These are phyloP conservation scores for Eretmochelys imbricata DNA, from an alignment of 2,113 vertebrate genomes.

Conservation along the genomic window DNA sequence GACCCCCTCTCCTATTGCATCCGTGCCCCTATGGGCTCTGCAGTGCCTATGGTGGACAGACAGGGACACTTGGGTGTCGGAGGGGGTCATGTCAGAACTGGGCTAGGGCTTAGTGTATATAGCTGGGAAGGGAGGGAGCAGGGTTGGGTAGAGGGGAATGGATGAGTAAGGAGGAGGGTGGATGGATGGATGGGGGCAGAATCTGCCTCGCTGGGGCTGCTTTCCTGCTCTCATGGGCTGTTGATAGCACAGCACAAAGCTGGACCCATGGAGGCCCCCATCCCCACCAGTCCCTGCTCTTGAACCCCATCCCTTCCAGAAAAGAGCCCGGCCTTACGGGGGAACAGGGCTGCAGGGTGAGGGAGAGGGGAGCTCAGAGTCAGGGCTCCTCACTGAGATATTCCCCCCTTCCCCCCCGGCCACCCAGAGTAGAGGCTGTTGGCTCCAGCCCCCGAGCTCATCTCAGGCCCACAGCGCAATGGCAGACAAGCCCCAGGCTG, in stretches of 20 bases:
- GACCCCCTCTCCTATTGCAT: background rate
- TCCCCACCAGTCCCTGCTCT: background rate
- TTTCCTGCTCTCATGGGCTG: background rate
- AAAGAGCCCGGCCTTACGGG: too few species aligned
- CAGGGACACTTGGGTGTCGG: background rate
- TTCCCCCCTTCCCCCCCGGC: too few species aligned
- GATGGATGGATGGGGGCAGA: background rate
- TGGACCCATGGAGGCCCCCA: background rate
- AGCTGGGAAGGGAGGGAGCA: background rate
- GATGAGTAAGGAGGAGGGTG: background rate
- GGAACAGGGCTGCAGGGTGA: background rate
- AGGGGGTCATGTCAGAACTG: background rate
- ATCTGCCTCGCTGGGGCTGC: background rate
- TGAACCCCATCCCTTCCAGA: background rate
- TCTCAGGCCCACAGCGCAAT: background rate
- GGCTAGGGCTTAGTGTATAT: background rate
- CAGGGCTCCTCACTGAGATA: background rate
- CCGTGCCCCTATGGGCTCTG: background rate
- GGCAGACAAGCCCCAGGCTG: background rate
- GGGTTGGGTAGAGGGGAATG: background rate
- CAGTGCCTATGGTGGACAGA: background rate
- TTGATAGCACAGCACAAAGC: background rate
- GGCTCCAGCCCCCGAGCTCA: background rate
- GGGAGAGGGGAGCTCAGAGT: background rate
- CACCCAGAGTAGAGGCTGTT: background rate